These are phyloP conservation scores for Arbacia lixula DNA, from an alignment of 53 echinoderm and acorn worm species.

Conservation along the genomic window DNA sequence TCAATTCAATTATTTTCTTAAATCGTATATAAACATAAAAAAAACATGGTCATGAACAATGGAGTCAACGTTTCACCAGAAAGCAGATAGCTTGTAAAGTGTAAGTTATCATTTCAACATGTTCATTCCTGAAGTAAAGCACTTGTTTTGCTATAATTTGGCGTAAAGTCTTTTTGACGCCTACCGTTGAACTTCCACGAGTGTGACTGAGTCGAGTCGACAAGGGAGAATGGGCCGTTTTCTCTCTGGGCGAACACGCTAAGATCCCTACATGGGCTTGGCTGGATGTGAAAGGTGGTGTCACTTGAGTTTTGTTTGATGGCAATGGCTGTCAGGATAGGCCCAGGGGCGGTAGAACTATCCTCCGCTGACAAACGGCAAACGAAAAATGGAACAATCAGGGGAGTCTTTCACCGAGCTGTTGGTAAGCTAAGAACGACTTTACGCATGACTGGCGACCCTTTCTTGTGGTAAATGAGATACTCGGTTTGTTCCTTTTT, in stretches of 20 bases:
- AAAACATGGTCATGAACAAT: neutral
- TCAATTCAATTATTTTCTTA: too few species aligned
- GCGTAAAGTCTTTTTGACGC: too few species aligned
- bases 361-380: neutral
- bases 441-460: too few species aligned
- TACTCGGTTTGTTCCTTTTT: too few species aligned
- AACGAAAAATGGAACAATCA: neutral
- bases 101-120: too few species aligned
- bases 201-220: neutral
- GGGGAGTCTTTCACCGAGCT: too few species aligned
- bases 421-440: too few species aligned
- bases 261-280: neutral
- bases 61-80: neutral
- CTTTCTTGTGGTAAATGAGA: too few species aligned
- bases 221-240: neutral
- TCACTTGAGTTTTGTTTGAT: neutral
- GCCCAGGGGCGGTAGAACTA: constrained; percentile 6
- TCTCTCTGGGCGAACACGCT: neutral
- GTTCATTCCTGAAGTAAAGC: too few species aligned
- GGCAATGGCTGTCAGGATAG: constrained; percentile 15
- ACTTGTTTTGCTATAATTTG: too few species aligned
- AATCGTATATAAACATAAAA: neutral
- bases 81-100: too few species aligned
- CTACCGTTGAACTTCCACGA: constrained; percentile 13
- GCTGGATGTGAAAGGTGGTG: constrained; percentile 15